Base-by-base conservation (phyloP, 2,113 vertebrate genomes). In the Pseudonaja textilis region DNA sequence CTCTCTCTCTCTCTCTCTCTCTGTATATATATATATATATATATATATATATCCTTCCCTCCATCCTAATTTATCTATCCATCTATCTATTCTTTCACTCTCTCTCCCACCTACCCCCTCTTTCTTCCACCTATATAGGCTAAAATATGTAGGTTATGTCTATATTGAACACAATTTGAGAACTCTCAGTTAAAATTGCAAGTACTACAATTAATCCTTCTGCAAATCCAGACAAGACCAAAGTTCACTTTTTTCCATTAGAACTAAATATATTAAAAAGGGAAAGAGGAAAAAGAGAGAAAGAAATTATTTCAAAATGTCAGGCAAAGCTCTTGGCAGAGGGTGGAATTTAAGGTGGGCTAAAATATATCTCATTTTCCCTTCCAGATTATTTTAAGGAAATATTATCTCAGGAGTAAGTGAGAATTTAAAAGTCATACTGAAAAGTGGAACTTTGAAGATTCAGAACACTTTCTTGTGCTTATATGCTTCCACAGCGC, bases 301-400 rank as follows among this genome's bases (percentile, higher is more conserved):
- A 85, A 55, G 74, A 59, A 59, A 87, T 91, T 50, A 86, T 91
- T 87, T 91, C 59, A 50, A 91, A 91, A 91, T 91, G 90, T 91
- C 90, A 91, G 25, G 81, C 42, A 50, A 91, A 86, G 26, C 81
- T 50, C n/a, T 57, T 18, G 34, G 90, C 47, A 22, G n/a, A 5
- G 4, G 47, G 20, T 69, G 6, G 9, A 55, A 59, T 3, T n/a
- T 90, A 90, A 64, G 25, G 56, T 47, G 42, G 42, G 42, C 57
- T 54, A 86, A 91, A 87, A 47, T 55, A 34, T 56, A 42, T 55
- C 85, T 56, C 69, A 74, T 57, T 57, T 59, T 23, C 16, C 54
- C 55, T 59, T 56, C 8, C 64, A 55, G 64, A 42, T 55, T 85
- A 55, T 91, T 7, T 52, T 39, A 59, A 59, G 86, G 18, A 18